Conservation (phyloP, 2,888 invertebrate species). For the Acrobasis repandana region DNA sequence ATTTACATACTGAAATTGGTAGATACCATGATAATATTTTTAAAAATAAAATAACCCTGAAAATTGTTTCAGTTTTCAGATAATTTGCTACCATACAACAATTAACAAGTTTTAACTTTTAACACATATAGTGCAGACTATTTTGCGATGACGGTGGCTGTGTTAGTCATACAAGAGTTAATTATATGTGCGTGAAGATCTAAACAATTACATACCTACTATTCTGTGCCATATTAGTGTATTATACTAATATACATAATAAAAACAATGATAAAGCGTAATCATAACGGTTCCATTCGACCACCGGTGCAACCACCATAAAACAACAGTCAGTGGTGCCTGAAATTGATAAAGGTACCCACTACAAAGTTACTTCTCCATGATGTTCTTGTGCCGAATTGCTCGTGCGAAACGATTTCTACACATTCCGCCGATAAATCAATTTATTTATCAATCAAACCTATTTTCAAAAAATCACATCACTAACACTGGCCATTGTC, state of each 20-base stretch:
- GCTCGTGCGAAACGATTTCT: slow-evolving; percentile 68
- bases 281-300: slow-evolving; percentile 51
- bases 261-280: slow-evolving; percentile 26
- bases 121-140: not conserved
- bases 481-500: slow-evolving; percentile 40
- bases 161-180: slow-evolving; percentile 7
- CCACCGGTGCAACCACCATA: slow-evolving; percentile 61
- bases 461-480: slow-evolving; percentile 34
- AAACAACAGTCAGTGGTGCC: slow-evolving; percentile 62
- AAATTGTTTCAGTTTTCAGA: no score
- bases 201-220: not conserved
- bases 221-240: slow-evolving; percentile 13
- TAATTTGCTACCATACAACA: no score
- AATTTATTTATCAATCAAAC: slow-evolving; percentile 32
- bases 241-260: slow-evolving; percentile 20
- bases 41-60: no score
- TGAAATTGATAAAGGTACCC: slow-evolving; percentile 64
- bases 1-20: no score
- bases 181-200: slow-evolving; percentile 4
- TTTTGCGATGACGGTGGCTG: not conserved
- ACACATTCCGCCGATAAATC: slow-evolving; percentile 56
- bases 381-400: slow-evolving; percentile 52
- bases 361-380: slow-evolving; percentile 58
- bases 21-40: no score
- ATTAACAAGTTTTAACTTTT: no score